Conservation (phyloP, 1,140 invertebrate species). For the Procambarus virginalis region DNA sequence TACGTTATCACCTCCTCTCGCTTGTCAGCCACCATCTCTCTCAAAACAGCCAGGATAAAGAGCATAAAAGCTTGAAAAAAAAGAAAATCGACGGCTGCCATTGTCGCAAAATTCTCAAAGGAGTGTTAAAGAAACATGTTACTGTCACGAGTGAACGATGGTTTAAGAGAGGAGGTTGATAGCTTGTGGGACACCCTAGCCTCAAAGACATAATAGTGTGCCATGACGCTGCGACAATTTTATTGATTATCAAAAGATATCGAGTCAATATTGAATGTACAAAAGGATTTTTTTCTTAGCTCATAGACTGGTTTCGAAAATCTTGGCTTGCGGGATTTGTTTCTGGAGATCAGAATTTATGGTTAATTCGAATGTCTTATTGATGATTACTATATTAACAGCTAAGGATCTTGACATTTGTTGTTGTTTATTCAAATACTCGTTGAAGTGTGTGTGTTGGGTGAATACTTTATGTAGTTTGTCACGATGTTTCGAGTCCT, state of each 20-base stretch:
- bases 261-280: constrained; percentile 62
- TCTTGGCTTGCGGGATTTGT: neutral
- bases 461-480: neutral
- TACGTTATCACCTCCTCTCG: neutral
- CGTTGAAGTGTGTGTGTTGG: neutral
- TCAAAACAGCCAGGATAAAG: neutral
- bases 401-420: neutral
- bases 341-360: too few species aligned
- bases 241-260: constrained; percentile 65
- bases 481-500: neutral
- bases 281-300: constrained; percentile 20
- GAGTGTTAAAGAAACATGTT: neutral
- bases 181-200: neutral
- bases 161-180: neutral
- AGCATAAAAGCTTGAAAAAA: neutral
- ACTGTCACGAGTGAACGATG: neutral
- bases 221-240: constrained; percentile 60
- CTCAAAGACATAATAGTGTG: constrained; percentile 45
- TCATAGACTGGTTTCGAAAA: neutral
- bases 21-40: neutral
- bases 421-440: neutral
- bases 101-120: neutral
- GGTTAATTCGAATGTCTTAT: too few species aligned
- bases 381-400: too few species aligned
- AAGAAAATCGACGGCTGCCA: neutral